Percentiles rank a stretch among this genome's conserved stretches.
Conservation (phyloP, 2,797 vertebrate species). For the Enteromius anoplus region DNA sequence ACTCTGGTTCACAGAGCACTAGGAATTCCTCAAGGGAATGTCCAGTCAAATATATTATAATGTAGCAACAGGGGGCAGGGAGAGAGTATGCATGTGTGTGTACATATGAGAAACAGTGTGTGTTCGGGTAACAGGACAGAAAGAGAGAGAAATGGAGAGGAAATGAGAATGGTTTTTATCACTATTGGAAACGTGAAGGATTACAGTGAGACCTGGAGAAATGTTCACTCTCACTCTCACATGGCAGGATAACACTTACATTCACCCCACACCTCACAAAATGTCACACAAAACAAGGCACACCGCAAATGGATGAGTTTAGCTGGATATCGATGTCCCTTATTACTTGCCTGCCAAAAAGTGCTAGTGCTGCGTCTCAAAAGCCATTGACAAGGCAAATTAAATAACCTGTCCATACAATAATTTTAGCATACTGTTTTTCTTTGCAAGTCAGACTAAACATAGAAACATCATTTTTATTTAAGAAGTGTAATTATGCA, state of each 20-base stretch:
- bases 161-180: constrained; percentile 36
- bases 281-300: constrained; percentile 32
- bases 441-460: background rate
- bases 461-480: background rate
- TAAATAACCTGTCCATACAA: background rate
- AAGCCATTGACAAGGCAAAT: background rate
- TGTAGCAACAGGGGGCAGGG: constrained; percentile 51
- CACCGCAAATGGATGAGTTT: background rate
- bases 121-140: constrained; percentile 26
- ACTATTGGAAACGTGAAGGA: constrained; percentile 67
- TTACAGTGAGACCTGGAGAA: constrained; percentile 59
- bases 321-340: background rate
- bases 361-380: background rate
- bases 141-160: constrained; percentile 8
- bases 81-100: background rate
- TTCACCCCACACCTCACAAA: constrained; percentile 50
- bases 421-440: background rate
- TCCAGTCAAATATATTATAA: constrained; percentile 77
- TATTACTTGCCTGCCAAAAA: background rate
- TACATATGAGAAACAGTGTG: constrained; percentile 29
- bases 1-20: constrained; percentile 75
- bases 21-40: constrained; percentile 75
- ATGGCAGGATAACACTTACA: constrained; percentile 50
- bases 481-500: no score
- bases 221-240: constrained; percentile 52